Percentiles rank a stretch among this genome's conserved stretches.
phyloP scores from a whole-genome alignment of 2,888 invertebrate species.

The Temnothorax ravouxi region DNA sequence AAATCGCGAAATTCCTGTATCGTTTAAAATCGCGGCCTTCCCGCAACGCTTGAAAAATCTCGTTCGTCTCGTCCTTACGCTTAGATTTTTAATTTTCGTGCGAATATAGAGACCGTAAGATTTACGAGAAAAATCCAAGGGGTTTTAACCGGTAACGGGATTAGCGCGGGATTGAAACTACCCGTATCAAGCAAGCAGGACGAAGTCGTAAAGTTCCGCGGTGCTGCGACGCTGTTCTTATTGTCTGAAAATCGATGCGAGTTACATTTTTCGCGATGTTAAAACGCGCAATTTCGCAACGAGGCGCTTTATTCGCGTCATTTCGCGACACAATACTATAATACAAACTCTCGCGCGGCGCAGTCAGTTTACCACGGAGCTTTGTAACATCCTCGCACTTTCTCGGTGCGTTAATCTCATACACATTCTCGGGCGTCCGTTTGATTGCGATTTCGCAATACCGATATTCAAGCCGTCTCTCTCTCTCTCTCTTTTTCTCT shows the following conservation, averaged over 20 bases:
- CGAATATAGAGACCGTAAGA: conserved; percentile 19
- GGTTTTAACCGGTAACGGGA: conserved; percentile 22
- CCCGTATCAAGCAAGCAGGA: conserved; percentile 18
- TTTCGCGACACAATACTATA: conserved; percentile 24
- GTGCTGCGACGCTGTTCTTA: not conserved
- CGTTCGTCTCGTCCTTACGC: not conserved
- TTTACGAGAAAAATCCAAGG: conserved; percentile 26
- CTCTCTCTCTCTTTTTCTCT: not conserved
- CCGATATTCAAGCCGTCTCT: not conserved
- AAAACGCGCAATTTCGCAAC: conserved; percentile 13
- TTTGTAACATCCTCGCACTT: conserved; percentile 26
- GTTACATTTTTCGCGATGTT: conserved; percentile 19
- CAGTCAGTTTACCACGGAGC: not conserved
- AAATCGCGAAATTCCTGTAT: not conserved
- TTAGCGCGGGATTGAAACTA: conserved; percentile 35
- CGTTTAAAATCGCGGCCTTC: conserved; percentile 1
- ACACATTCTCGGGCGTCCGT: conserved; percentile 14
- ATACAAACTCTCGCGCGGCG: conserved; percentile 5
- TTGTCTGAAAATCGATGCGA: conserved; percentile 41
- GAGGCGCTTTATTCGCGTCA: conserved; percentile 24
- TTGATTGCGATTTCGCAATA: conserved; percentile 43
- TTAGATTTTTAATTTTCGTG: conserved; percentile 15
- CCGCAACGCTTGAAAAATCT: not conserved
- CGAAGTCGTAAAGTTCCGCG: conserved; percentile 9
- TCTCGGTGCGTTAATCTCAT: conserved; percentile 40